Conservation (phyloP, 2,797 vertebrate genomes). For the Gymnothorax reevesii region DNA sequence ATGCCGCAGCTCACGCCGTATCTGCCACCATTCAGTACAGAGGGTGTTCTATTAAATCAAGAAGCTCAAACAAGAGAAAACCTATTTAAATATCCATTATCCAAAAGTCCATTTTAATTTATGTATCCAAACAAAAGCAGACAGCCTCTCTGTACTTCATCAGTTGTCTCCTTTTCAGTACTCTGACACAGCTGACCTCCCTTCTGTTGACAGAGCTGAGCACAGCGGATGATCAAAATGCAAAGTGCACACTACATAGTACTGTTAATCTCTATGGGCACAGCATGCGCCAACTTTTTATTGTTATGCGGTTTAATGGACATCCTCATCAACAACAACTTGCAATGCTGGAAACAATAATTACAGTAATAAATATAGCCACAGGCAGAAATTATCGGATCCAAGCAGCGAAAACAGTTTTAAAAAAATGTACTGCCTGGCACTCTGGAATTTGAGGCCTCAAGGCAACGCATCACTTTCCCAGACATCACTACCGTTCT, state of each 20-base stretch:
- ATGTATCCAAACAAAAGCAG: slow-evolving; percentile 11
- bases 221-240: neutral
- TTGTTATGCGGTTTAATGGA: slow-evolving; percentile 9
- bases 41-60: neutral
- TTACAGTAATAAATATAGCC: neutral
- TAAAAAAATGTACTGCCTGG: neutral
- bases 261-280: slow-evolving; percentile 6
- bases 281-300: neutral
- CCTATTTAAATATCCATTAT: slow-evolving; percentile 12
- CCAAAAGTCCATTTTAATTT: slow-evolving; percentile 5
- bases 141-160: neutral
- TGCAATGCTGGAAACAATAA: neutral
- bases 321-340: neutral
- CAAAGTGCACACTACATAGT: neutral
- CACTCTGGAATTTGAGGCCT: neutral
- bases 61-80: slow-evolving; percentile 4
- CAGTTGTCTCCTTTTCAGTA: neutral
- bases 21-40: neutral
- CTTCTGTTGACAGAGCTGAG: neutral
- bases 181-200: neutral
- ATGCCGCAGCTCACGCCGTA: neutral
- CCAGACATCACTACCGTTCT: neutral
- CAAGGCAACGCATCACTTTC: neutral
- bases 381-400: neutral
- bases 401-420: neutral